These are phyloP conservation scores for Rhamphomyia laevipes DNA, from an alignment of 2,888 invertebrate genomes.

Conservation along the genomic window DNA sequence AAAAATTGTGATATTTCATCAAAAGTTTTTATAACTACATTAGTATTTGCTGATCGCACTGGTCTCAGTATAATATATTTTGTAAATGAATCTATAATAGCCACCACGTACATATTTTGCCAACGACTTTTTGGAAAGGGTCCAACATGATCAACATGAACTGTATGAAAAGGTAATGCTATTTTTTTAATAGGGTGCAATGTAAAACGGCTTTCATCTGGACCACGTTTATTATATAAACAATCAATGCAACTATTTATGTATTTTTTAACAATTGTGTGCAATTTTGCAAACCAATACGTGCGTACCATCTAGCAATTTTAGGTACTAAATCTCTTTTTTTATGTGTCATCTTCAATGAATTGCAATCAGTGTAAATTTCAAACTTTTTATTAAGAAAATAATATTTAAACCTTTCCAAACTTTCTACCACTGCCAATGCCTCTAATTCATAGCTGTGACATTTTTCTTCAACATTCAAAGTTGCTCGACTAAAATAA, in stretches of 20 bases:
- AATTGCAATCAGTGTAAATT: conserved; percentile 5
- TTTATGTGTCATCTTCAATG: too few species aligned
- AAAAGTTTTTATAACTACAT: too few species aligned
- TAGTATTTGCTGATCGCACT: too few species aligned
- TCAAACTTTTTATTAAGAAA: conserved; percentile 1
- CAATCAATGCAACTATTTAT: conserved; percentile 11
- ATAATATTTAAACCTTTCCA: conserved; percentile 4
- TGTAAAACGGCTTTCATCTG: conserved; percentile 8
- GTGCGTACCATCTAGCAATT: conserved; percentile 7
- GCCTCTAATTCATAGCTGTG: conserved; percentile 6
- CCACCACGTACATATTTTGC: too few species aligned
- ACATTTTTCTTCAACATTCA: not conserved
- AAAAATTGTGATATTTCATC: too few species aligned
- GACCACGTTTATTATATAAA: too few species aligned
- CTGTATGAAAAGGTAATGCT: conserved; percentile 21
- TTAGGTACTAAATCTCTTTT: conserved; percentile 5
- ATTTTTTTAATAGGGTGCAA: conserved; percentile 9
- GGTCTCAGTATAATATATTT: too few species aligned
- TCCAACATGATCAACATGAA: conserved; percentile 26
- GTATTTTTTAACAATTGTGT: conserved; percentile 10
- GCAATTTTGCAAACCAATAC: conserved; percentile 6
- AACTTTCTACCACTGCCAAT: conserved; percentile 16
- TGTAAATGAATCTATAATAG: too few species aligned
- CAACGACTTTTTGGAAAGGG: conserved; percentile 22
- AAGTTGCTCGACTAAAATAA: conserved; percentile 3